Evolutionary conservation across 2,797 vertebrate genomes (phyloP).

Genomic region (Catharus ustulatus): DNA sequence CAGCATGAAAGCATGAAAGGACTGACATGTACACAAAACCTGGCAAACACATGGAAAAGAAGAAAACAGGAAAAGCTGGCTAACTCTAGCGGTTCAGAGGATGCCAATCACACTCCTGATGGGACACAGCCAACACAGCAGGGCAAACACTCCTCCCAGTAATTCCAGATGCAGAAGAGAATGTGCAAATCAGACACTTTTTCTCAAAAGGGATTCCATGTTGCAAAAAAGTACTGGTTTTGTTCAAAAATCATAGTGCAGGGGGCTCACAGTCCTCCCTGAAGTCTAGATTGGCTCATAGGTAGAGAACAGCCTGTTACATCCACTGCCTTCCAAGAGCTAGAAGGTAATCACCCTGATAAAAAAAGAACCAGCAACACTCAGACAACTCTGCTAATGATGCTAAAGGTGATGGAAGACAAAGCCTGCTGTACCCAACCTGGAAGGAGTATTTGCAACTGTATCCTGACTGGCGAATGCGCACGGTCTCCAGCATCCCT

Average conservation of each 20-base stretch:
- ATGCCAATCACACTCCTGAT: background rate
- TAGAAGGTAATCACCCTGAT: background rate
- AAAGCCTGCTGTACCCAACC: constrained; percentile 70
- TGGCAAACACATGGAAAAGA: background rate
- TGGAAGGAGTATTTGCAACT: constrained; percentile 94
- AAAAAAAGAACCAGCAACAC: background rate
- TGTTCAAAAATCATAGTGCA: background rate
- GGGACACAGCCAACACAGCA: background rate
- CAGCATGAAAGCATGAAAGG: constrained; percentile 13
- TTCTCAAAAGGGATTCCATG: rapidly evolving
- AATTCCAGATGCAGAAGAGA: background rate
- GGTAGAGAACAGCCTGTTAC: too few species aligned
- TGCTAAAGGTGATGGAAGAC: background rate
- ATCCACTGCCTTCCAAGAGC: background rate
- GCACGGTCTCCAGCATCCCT: constrained; percentile 98
- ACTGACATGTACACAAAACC: background rate
- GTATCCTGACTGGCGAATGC: constrained; percentile 96
- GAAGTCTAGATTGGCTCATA: background rate
- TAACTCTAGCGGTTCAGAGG: background rate
- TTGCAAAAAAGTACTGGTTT: background rate
- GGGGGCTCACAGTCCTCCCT: background rate
- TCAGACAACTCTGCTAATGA: background rate
- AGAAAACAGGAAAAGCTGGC: constrained; percentile 28
- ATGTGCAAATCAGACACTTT: rapidly evolving
- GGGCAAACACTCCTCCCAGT: background rate